Evolutionary conservation across 2,888 invertebrate species (phyloP), one percentile per base, ranked within the genome.

Genomic region (Phortica okadai): DNA sequence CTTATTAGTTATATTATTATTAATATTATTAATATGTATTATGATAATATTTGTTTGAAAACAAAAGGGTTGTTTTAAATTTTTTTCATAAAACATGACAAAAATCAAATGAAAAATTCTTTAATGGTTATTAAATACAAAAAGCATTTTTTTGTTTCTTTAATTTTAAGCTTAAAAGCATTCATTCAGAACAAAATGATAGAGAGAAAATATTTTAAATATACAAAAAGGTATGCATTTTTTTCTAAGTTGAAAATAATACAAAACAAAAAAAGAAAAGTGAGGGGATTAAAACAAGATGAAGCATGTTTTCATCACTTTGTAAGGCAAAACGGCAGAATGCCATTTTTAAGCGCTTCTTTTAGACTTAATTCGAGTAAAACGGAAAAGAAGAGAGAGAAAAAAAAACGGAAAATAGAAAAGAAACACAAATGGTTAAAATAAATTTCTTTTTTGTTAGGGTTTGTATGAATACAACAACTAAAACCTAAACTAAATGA

Each of bases 61-160:
- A 56, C 21, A 73, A 6, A 54, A 33, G 0, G 50, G 50, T 21
- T 21, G 21, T 21, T 21, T 21, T 21, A 0, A 21, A 6, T 11
- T 50, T 50, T 50, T 6, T 66, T 69, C 42, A 45, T 66, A 70
- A 80, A 85, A 84, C 85, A 85, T 82, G 83, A 77, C 86, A 86
- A 81, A 83, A 81, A 72, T 73, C 77, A 80, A 84, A 73, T 75
- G 58, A 79, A 80, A 74, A 79, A 66, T 21, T 59, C 59, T 58
- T 78, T 76, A 59, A 70, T 73, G 14, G 16, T 70, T 78, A 82
- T 82, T 79, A 82, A 82, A 79, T 33, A 67, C 75, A 76, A 80
- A 77, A 78, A 81, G 75, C 77, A 73, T 77, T 76, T 80, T 62
- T 45, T 44, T 76, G 78, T 70, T 75, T 54, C 54, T 73, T 50